phyloP scores from a whole-genome alignment of 2,888 invertebrate genomes.

The Alloplasta piceator region DNA sequence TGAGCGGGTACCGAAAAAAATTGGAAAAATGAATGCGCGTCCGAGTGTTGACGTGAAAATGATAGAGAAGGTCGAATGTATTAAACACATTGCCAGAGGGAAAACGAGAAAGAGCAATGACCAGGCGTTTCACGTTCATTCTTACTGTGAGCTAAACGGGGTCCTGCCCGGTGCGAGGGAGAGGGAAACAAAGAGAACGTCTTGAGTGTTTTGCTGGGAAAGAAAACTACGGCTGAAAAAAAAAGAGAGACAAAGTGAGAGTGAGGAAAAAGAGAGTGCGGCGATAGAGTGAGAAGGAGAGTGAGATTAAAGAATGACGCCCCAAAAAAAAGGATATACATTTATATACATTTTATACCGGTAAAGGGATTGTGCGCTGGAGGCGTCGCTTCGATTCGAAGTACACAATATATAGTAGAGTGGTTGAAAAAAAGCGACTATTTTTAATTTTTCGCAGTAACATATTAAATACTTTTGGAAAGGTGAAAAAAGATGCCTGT shows the following conservation, averaged over 20 bases:
- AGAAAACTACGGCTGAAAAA: constrained; percentile 10
- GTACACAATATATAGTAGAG: too few species aligned
- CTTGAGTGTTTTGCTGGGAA: constrained; percentile 34
- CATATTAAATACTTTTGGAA: too few species aligned
- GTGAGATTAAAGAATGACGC: not conserved
- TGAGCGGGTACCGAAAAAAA: too few species aligned
- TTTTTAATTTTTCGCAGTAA: too few species aligned
- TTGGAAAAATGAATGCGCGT: constrained; percentile 23
- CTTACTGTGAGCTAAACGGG: constrained; percentile 33
- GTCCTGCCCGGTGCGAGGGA: constrained; percentile 1
- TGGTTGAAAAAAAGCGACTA: too few species aligned
- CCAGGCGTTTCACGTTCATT: constrained; percentile 59
- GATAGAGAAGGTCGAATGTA: constrained; percentile 57
- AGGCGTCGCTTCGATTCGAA: too few species aligned
- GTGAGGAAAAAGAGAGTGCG: not conserved
- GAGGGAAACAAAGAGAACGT: constrained; percentile 37
- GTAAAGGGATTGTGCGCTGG: too few species aligned
- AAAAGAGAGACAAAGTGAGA: not conserved
- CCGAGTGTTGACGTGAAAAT: constrained; percentile 59
- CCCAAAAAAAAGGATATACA: too few species aligned
- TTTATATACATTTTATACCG: not conserved
- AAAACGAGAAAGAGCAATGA: constrained; percentile 59
- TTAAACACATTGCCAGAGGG: not conserved
- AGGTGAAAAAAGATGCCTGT: too few species aligned
- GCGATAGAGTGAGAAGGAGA: too few species aligned